Evolutionary conservation across 1,140 invertebrate species (phyloP).

Genomic region (Drosophila mayri): DNA sequence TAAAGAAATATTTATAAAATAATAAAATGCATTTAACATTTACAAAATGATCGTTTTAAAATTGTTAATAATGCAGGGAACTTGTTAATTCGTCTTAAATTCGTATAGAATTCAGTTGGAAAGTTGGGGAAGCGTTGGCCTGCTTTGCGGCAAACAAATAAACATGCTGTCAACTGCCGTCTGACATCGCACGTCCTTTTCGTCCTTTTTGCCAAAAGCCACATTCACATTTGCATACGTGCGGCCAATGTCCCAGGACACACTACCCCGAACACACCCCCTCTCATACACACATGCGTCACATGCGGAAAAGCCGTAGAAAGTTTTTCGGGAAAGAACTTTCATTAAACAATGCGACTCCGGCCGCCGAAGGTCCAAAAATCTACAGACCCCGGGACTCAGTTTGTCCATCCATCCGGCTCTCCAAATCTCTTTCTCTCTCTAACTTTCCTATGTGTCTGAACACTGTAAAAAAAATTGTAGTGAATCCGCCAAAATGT

Average conservation of each 20-base stretch:
- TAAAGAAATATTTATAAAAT: background rate
- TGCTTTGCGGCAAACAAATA: slow-evolving; percentile 69
- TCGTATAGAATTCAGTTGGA: background rate
- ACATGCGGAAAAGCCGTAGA: slow-evolving; percentile 42
- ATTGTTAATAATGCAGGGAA: background rate
- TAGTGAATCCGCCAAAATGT: background rate
- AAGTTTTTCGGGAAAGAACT: slow-evolving; percentile 81
- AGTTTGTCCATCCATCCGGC: background rate
- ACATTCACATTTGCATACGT: slow-evolving; percentile 75
- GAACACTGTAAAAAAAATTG: background rate
- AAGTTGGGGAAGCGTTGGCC: slow-evolving; percentile 9
- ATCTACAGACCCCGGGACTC: slow-evolving; percentile 16
- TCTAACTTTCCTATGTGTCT: background rate
- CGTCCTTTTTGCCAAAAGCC: slow-evolving; percentile 27
- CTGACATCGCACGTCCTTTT: slow-evolving; percentile 67
- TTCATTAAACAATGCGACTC: slow-evolving; percentile 81
- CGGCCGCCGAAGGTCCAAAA: slow-evolving; percentile 53
- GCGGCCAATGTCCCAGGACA: slow-evolving; percentile 76
- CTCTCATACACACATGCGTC: slow-evolving; percentile 9
- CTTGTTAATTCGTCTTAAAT: slow-evolving; percentile 2
- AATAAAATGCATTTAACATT: background rate
- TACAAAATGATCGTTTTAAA: background rate
- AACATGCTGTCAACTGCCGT: slow-evolving; percentile 82
- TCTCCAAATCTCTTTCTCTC: background rate
- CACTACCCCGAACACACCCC: slow-evolving; percentile 34